Evolutionary conservation across 2,888 invertebrate genomes (phyloP), one percentile per base, ranked within the genome.

Genomic region (Napeogenes sylphis): DNA sequence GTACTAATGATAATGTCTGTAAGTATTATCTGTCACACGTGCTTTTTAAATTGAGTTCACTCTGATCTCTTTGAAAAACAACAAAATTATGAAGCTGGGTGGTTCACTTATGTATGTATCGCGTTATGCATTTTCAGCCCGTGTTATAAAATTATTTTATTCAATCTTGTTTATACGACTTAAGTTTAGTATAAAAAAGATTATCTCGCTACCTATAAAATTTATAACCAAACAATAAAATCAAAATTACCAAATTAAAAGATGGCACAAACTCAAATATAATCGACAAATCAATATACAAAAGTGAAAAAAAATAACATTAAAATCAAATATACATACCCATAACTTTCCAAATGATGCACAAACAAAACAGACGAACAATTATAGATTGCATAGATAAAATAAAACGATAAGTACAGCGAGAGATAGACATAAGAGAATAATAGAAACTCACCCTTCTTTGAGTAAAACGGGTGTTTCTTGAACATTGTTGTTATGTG

Each of bases 391-490:
- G 46, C 55, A 32, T 59, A 63, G 61, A 65, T 35, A 63, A 64
- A 67, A 59, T 61, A 58, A 67, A 61, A 65, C 61, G 51, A 54
- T 59, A 59, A 55, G 53, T 14, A 51, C 54, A 45, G 56, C 38
- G 51, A 35, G 38, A 33, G 12, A 13, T 12, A 21, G 13, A 42
- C 33, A 30, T 14, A 12, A 33, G 8, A 58, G 35, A 55, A 45
- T 58, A 12, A 30, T 32, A 38, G 53, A 65, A 64, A 91, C 95
- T 93, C 86, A 97, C 97, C 97, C 97, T 92, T 98, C 97, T 91
- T 97, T 97, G 58, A 98, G 92, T 74, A 96, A 92, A 70, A 97
- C 95, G 56, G 97, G 96, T 54, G 93, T 92, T 69, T 94, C 94
- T 77, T 92, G 92, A 71, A 91, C 72, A 75, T 91, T 82, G 78